phyloP scores from a whole-genome alignment of 92 coral and sea anemone species.

The Zoanthus sansibaricus region DNA sequence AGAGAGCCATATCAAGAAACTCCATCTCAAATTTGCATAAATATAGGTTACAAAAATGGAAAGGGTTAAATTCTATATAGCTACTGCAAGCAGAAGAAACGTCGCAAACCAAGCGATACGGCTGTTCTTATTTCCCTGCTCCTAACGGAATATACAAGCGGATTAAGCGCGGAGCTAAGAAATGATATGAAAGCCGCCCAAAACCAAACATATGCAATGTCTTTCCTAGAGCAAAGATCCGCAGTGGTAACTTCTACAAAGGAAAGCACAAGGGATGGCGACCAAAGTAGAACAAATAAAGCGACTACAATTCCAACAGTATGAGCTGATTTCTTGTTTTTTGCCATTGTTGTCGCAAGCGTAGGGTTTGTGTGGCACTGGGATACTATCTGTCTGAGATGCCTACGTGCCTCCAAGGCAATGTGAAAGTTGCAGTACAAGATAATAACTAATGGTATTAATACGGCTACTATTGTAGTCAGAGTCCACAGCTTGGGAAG shows the following conservation, averaged over 20 bases:
- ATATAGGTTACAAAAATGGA: too few relatives aligned
- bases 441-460: slow-evolving; percentile 63
- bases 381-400: slow-evolving; percentile 61
- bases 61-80: neutral
- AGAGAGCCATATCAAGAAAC: too few relatives aligned
- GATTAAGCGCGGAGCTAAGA: slow-evolving; percentile 70
- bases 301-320: slow-evolving; percentile 78
- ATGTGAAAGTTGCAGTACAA: slow-evolving; percentile 73
- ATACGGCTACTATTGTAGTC: slow-evolving; percentile 61
- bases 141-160: slow-evolving; percentile 77
- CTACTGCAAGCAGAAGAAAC: neutral
- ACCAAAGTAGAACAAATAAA: slow-evolving; percentile 73
- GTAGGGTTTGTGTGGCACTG: slow-evolving; percentile 47
- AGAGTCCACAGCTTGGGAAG: slow-evolving; percentile 75
- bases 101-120: slow-evolving; percentile 6
- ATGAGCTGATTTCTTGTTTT: slow-evolving; percentile 76
- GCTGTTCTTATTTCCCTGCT: slow-evolving; percentile 69
- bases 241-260: slow-evolving; percentile 60
- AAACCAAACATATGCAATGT: slow-evolving; percentile 75
- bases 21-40: too few relatives aligned
- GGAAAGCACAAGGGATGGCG: slow-evolving; percentile 73
- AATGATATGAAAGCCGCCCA: slow-evolving; percentile 77
- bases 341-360: slow-evolving; percentile 55
- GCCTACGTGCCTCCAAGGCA: slow-evolving; percentile 64
- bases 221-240: slow-evolving; percentile 56